These are phyloP conservation scores for Acipenser transmontanus DNA, from an alignment of 2,797 vertebrate genomes.

Conservation along the genomic window DNA sequence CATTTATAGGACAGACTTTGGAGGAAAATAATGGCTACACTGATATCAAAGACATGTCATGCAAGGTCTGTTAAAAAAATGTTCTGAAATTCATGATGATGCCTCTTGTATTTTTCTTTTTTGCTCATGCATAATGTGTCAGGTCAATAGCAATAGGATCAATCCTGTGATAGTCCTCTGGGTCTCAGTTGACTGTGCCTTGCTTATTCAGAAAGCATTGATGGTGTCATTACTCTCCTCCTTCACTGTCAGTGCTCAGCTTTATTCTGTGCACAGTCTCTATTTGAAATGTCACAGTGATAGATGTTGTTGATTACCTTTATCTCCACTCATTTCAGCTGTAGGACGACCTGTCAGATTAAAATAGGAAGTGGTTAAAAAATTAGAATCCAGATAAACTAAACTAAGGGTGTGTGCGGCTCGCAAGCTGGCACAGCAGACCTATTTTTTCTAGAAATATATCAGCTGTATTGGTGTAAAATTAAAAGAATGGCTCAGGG, in stretches of 20 bases:
- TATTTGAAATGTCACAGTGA: background rate
- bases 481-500: background rate
- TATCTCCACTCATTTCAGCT: slow-evolving; percentile 67
- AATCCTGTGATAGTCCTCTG: background rate
- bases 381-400: background rate
- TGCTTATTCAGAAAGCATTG: slow-evolving; percentile 11
- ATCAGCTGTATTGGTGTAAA: background rate
- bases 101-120: too few species aligned
- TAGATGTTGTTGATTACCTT: background rate
- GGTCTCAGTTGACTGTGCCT: background rate
- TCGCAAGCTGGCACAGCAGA: background rate
- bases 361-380: slow-evolving; percentile 4
- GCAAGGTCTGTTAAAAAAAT: too few species aligned
- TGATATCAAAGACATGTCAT: too few species aligned
- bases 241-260: slow-evolving; percentile 1
- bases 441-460: background rate
- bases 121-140: too few species aligned
- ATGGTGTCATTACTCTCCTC: slow-evolving; percentile 9
- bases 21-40: too few species aligned
- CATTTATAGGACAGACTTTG: too few species aligned
- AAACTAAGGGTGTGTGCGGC: background rate
- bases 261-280: background rate
- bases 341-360: slow-evolving; percentile 67
- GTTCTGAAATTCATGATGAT: too few species aligned
- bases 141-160: too few species aligned